phyloP scores from a whole-genome alignment of 2,797 vertebrate species.

The Gallinago stenura region DNA sequence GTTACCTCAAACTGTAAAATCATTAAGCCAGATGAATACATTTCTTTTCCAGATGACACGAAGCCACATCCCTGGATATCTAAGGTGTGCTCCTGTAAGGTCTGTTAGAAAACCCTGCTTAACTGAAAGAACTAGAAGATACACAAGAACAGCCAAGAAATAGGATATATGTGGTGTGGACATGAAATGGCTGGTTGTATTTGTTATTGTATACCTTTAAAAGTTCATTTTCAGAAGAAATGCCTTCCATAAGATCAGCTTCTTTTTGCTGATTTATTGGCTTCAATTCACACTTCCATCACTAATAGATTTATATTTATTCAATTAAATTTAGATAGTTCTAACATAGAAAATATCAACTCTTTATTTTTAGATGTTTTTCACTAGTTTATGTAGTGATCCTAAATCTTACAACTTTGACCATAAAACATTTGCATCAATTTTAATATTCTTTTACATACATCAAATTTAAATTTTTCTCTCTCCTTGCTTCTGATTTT shows the following conservation, averaged over 20 bases:
- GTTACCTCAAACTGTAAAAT: background rate
- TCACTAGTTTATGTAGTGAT: background rate
- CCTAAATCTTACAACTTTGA: background rate
- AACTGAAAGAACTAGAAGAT: background rate
- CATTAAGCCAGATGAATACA: background rate
- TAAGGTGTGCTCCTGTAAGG: slow-evolving; percentile 82
- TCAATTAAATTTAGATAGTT: background rate
- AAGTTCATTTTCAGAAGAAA: background rate
- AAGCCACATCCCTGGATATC: slow-evolving; percentile 79
- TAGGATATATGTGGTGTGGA: background rate
- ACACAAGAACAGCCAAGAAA: background rate
- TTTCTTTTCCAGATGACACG: slow-evolving; percentile 74
- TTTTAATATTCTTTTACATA: background rate
- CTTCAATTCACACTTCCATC: background rate
- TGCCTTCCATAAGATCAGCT: background rate
- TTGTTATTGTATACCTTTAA: background rate
- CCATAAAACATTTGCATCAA: background rate
- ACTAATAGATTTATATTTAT: background rate
- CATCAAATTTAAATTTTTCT: background rate
- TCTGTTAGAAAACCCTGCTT: slow-evolving; percentile 70
- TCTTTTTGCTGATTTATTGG: background rate
- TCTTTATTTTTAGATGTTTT: background rate
- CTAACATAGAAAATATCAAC: background rate
- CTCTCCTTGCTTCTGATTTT: background rate
- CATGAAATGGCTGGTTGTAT: background rate